Conservation (phyloP, 2,888 invertebrate genomes). For the Drosophila histrio region DNA sequence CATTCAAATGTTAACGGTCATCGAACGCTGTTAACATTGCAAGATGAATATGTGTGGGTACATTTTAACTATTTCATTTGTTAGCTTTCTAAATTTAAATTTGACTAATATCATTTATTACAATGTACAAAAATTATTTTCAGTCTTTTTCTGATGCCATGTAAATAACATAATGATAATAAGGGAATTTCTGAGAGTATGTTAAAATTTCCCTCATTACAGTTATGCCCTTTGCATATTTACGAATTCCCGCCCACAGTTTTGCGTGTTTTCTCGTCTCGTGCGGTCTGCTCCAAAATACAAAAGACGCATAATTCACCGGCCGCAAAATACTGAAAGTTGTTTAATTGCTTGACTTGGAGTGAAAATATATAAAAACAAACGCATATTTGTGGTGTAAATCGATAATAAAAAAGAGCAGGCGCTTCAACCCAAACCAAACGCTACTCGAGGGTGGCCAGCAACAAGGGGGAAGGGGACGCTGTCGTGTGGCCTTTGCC, state of each 20-base stretch:
- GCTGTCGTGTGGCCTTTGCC: slow-evolving; percentile 29
- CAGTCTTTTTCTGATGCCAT: too few relatives aligned
- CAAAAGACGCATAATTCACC: slow-evolving; percentile 10
- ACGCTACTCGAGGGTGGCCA: background rate
- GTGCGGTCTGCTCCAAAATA: slow-evolving; percentile 39
- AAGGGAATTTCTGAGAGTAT: background rate
- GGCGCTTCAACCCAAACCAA: slow-evolving; percentile 9
- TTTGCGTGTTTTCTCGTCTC: slow-evolving; percentile 54
- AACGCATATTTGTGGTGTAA: slow-evolving; percentile 48
- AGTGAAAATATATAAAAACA: slow-evolving; percentile 4
- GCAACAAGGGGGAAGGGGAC: slow-evolving; percentile 9
- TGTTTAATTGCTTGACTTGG: slow-evolving; percentile 28
- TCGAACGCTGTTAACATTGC: background rate
- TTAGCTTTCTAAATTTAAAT: background rate
- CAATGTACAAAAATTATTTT: too few relatives aligned
- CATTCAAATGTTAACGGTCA: background rate
- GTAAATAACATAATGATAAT: background rate
- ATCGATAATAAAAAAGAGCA: slow-evolving; percentile 57
- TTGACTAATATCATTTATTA: background rate
- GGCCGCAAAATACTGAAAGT: slow-evolving; percentile 28
- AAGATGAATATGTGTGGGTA: background rate
- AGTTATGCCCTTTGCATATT: slow-evolving; percentile 37
- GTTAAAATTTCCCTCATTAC: slow-evolving; percentile 39
- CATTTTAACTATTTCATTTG: background rate
- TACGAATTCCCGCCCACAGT: slow-evolving; percentile 59